A percentile compares a stretch with the other conserved stretches of the same genome.
phyloP scores from a whole-genome alignment of 1,140 invertebrate genomes.

The Papilio polyxenes region DNA sequence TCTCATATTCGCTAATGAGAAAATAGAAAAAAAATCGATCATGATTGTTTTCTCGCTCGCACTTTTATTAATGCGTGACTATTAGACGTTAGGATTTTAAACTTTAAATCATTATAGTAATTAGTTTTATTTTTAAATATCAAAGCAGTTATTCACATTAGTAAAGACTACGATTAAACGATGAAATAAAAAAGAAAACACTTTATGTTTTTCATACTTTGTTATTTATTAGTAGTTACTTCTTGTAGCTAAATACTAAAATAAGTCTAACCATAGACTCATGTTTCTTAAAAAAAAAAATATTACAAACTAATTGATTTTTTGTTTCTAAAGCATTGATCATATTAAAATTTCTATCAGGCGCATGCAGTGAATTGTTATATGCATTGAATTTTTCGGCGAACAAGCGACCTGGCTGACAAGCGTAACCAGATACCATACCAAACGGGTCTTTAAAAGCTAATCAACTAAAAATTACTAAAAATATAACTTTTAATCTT shows the following conservation, averaged over 20 bases:
- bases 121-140: not conserved
- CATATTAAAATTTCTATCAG: not conserved
- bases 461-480: slow-evolving; percentile 21
- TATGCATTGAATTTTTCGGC: slow-evolving; percentile 12
- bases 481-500: slow-evolving; percentile 36
- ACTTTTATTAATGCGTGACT: slow-evolving; percentile 32
- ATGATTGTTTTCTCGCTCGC: slow-evolving; percentile 36
- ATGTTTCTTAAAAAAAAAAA: not conserved
- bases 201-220: no score
- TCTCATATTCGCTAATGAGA: slow-evolving; percentile 30
- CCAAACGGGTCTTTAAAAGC: slow-evolving; percentile 21
- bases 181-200: not conserved
- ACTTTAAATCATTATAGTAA: not conserved
- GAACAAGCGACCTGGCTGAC: not conserved
- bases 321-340: not conserved
- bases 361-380: not conserved
- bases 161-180: not conserved
- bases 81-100: not conserved
- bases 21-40: slow-evolving; percentile 28
- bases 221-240: no score
- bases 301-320: not conserved
- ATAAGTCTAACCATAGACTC: not conserved
- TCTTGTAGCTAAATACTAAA: not conserved
- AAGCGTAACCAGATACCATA: not conserved
- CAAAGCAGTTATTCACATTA: not conserved